Conservation (phyloP, 2,888 invertebrate species). For the Lochmaea capreae region DNA sequence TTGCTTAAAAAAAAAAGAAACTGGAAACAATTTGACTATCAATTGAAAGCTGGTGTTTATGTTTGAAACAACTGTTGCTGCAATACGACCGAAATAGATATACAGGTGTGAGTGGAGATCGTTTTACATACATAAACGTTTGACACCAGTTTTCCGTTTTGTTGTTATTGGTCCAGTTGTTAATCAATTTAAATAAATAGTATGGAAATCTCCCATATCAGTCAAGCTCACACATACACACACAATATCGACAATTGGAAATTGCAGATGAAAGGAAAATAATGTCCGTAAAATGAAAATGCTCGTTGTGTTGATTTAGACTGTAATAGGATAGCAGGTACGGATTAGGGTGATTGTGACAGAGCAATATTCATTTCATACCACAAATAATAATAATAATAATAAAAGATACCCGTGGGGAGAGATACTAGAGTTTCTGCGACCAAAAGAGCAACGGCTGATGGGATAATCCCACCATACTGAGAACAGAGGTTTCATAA, state of each 20-base stretch:
- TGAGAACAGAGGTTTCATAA: too few species aligned
- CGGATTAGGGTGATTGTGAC: slow-evolving; percentile 13
- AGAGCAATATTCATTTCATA: slow-evolving; percentile 11
- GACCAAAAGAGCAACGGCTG: too few species aligned
- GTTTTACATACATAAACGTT: background rate
- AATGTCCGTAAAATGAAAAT: slow-evolving; percentile 21
- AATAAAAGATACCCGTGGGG: too few species aligned
- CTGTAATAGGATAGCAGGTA: slow-evolving; percentile 17
- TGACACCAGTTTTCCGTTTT: background rate
- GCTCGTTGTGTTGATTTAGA: slow-evolving; percentile 27
- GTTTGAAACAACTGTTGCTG: background rate
- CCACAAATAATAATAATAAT: too few species aligned
- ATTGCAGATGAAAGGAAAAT: slow-evolving; percentile 36
- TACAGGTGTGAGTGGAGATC: background rate
- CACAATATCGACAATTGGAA: slow-evolving; percentile 13
- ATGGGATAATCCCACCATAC: too few species aligned
- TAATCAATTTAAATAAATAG: slow-evolving; percentile 7
- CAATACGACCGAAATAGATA: background rate
- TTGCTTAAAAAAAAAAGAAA: background rate
- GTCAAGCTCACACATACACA: slow-evolving; percentile 2
- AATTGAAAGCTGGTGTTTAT: background rate
- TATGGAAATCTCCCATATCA: background rate
- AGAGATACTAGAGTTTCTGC: too few species aligned
- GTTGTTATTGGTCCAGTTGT: slow-evolving; percentile 8
- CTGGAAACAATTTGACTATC: too few species aligned